phyloP scores from a whole-genome alignment of 2,797 vertebrate species.

The Clarias platycephalus region DNA sequence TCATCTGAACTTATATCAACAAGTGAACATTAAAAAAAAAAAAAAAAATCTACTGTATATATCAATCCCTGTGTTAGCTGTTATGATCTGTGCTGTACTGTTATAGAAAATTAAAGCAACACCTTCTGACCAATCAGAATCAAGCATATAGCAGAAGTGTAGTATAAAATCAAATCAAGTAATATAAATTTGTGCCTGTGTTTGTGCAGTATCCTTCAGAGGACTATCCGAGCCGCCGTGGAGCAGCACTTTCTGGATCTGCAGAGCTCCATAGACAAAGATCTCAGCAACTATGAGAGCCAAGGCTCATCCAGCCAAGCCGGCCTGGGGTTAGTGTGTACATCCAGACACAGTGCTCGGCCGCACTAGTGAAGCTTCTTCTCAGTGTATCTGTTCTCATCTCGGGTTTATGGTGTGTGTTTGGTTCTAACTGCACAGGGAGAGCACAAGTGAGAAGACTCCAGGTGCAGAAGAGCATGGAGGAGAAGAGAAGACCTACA shows the following conservation, averaged over 20 bases:
- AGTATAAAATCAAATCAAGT: not conserved
- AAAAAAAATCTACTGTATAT: no score
- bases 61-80: not conserved
- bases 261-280: slow-evolving; percentile 86
- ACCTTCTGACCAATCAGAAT: not conserved
- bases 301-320: slow-evolving; percentile 63
- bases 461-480: slow-evolving; percentile 27
- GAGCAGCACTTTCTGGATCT: slow-evolving; percentile 91
- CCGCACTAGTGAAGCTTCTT: not conserved
- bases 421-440: slow-evolving; percentile 27
- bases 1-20: no score
- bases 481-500: slow-evolving; percentile 39
- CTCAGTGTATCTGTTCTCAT: not conserved
- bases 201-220: slow-evolving; percentile 83
- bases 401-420: not conserved
- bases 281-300: slow-evolving; percentile 74
- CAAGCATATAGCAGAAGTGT: not conserved
- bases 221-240: slow-evolving; percentile 88
- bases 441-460: slow-evolving; percentile 35
- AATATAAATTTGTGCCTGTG: slow-evolving; percentile 14
- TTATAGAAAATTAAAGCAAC: not conserved
- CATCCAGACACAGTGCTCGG: not conserved
- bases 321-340: slow-evolving; percentile 47
- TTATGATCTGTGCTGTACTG: not conserved
- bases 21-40: no score